Conservation (phyloP, 2,797 vertebrate genomes). For the Setipinna tenuifilis region DNA sequence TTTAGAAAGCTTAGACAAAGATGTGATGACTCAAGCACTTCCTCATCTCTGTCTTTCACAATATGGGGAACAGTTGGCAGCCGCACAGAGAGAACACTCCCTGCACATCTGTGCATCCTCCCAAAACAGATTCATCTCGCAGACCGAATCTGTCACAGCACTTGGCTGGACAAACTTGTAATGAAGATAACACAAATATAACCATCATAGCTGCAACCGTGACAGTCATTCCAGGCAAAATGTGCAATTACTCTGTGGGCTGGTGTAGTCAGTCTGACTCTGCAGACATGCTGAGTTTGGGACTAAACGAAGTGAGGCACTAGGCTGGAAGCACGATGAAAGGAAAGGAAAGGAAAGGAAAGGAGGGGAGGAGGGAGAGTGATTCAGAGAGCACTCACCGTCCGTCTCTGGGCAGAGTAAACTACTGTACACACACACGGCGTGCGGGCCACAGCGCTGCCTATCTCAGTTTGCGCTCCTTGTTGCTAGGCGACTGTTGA, state of each 20-base stretch:
- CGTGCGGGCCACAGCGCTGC: constrained; percentile 47
- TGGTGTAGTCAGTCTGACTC: not conserved
- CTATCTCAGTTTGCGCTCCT: constrained; percentile 56
- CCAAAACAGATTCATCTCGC: too few relatives aligned
- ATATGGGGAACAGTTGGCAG: too few relatives aligned
- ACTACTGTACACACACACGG: constrained; percentile 31
- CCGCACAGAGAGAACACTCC: too few relatives aligned
- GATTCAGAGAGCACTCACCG: constrained; percentile 44
- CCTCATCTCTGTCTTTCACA: too few relatives aligned
- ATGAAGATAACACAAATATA: constrained; percentile 17
- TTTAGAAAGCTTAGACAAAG: too few relatives aligned
- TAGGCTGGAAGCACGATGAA: not conserved
- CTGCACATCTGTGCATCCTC: too few relatives aligned
- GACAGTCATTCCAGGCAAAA: not conserved
- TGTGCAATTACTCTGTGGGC: constrained; percentile 5
- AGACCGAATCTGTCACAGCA: not conserved
- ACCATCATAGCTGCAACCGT: not conserved
- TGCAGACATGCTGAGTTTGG: not conserved
- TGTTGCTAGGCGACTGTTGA: constrained; percentile 76
- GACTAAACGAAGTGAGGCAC: not conserved
- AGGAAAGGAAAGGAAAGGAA: not conserved
- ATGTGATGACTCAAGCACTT: too few relatives aligned
- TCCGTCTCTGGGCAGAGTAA: constrained; percentile 53
- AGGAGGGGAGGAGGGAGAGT: constrained; percentile 22
- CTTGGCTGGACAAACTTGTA: not conserved